Evolutionary conservation across 2,888 invertebrate species (phyloP), one percentile per base, ranked within the genome.

Genomic region (Strigamia crassipes): DNA sequence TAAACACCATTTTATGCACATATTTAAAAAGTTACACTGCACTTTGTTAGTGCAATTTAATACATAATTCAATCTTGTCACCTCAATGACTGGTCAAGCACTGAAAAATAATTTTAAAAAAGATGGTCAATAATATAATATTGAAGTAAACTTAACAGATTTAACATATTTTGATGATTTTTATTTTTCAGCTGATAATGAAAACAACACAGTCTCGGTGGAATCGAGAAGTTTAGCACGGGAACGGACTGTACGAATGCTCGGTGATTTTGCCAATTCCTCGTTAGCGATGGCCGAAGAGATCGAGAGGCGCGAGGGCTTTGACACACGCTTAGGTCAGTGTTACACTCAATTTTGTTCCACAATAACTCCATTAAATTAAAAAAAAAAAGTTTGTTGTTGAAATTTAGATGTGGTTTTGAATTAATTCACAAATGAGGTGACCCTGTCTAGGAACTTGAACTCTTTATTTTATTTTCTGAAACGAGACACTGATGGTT

Each of bases 251-350:
- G 73, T 73, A 8, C 73, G 31, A 10, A 73, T 80, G 80, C 80
- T 80, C 23, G 23, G 46, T 13, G 21, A 23, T 23, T 31, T 46
- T 12, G 80, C 80, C 3, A 80, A 80, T n/a, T 46, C 80, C 13
- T 80, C 80, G 1, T 51, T 27, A 18, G 51, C 51, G 21, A 42
- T 80, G 46, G 80, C 80, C n/a, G 80, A 80, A 51, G 51, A 80
- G 46, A 80, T 80, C 18, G 80, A 80, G 46, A 42, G 80, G 51
- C 80, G 80, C n/a, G 80, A 80, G 46, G 80, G 80, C 51, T 46
- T 51, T 51, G 80, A 80, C 51, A 51, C 80, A 42, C 42, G 51
- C 31, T 46, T 31, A 51, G 80, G 80, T 80, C 31, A 51, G 80
- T 78, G 78, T n/a, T 42, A 21, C 21, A 21, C 31, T 78, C 38